These are phyloP conservation scores for Arctocebus calabarensis DNA, from an alignment of 2,797 vertebrate genomes.

Conservation along the genomic window DNA sequence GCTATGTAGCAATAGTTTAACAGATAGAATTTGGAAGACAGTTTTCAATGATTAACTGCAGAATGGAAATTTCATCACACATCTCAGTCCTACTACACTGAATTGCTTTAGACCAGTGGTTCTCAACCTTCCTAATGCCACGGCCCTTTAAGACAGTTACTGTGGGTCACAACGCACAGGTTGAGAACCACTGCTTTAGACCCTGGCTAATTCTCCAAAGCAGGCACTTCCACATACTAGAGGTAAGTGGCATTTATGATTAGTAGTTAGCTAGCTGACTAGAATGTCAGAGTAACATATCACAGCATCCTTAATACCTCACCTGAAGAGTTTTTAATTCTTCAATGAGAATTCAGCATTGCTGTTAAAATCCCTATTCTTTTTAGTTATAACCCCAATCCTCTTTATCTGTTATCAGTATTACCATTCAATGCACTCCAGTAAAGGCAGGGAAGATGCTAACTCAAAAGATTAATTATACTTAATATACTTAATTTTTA, in stretches of 20 bases:
- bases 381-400: conserved; percentile 48
- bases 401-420: conserved; percentile 29
- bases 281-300: conserved; percentile 21
- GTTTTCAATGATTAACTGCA: conserved; percentile 60
- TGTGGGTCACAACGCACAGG: too few species aligned
- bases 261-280: conserved; percentile 54
- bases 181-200: neutral
- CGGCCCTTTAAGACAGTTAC: too few species aligned
- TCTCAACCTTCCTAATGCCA: too few species aligned
- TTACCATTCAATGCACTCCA: conserved; percentile 20
- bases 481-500: neutral
- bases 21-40: neutral
- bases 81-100: conserved; percentile 17
- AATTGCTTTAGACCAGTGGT: conserved; percentile 14
- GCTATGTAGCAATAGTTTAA: conserved; percentile 39
- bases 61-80: conserved; percentile 44
- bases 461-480: conserved; percentile 69
- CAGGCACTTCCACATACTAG: neutral
- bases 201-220: conserved; percentile 41
- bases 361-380: conserved; percentile 44
- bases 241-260: conserved; percentile 9
- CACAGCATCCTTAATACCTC: neutral
- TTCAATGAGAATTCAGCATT: conserved; percentile 36
- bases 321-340: conserved; percentile 36
- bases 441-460: conserved; percentile 25